Conservation (phyloP, 2,888 invertebrate species). For the Lasioglossum oenotherae region DNA sequence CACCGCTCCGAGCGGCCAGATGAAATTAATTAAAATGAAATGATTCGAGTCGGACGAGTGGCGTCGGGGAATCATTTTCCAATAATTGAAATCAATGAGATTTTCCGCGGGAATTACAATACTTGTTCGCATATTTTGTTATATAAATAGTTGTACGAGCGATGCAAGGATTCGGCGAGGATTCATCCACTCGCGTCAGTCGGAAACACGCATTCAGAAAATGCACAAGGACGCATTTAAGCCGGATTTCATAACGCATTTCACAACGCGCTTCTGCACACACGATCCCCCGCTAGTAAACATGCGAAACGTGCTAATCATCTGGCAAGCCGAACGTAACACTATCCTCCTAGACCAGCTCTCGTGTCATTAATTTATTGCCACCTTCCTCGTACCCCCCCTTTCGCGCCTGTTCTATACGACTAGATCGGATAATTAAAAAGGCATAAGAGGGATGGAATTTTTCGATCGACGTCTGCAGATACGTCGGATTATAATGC, state of each 20-base stretch:
- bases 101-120: background rate
- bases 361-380: slow-evolving; percentile 6
- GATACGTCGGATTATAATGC: background rate
- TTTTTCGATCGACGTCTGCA: background rate
- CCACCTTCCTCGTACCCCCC: background rate
- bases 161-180: background rate
- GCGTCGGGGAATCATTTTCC: background rate
- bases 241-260: slow-evolving; percentile 15
- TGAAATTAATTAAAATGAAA: background rate
- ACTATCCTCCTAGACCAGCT: background rate
- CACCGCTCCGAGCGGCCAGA: background rate
- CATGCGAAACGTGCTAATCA: slow-evolving; percentile 7
- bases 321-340: slow-evolving; percentile 9
- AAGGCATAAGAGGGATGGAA: background rate
- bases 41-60: background rate
- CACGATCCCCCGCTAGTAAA: slow-evolving; percentile 10
- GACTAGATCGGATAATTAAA: background rate
- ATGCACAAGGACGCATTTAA: background rate
- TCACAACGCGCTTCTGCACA: slow-evolving; percentile 12
- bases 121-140: background rate
- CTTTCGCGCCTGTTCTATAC: background rate
- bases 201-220: background rate
- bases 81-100: background rate
- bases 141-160: background rate
- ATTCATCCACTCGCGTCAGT: background rate